Base-by-base conservation (phyloP, 2,797 vertebrate species). In the Myotis vivesi region DNA sequence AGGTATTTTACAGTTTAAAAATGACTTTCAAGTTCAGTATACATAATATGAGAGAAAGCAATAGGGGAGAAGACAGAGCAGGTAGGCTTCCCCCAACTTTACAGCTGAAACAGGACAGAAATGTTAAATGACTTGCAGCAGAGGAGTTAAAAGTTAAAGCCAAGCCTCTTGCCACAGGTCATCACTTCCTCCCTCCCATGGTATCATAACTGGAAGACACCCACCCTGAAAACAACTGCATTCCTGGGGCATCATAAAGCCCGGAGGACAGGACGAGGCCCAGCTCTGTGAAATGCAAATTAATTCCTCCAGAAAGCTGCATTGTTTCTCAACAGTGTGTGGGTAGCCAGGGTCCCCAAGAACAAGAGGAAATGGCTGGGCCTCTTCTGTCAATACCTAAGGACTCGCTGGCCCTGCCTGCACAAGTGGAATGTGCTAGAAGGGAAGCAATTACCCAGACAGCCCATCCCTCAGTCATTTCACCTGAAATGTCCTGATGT, bases 301-400 rank as follows among this genome's bases (percentile, higher is more conserved):
- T n/a, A 73, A 73, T 86, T 88, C 38, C 75, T 22, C 44, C 66
- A 83, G 68, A 84, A 93, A 91, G 33, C 38, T 90, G 5, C 44
- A 15, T 44, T 76, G 41, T 82, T 93, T 87, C 81, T 57, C 41
- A n/a, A 83, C 4, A 44, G 22, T 30, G 6, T 33, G 55, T 62
- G 1, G 62, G 16, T 44, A 87, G 69, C 59, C 69, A 55, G 80
- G 87, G 87, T 44, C 1, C 64, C 69, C 80, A 73, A 81, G 36
- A 93, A 75, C 76, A 7, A 89, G 93, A 94, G 30, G 30, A 94
- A 94, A 82, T 53, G 12, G 23, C 30, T 59, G 84, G 76, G 62
- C 68, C 66, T 83, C 62, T 91, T 94, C 36, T 82, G 30, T 90
- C 75, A 38, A 92, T 81, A 69, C 20, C 16, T 83, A 30, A 86